Base-by-base conservation (phyloP, 2,797 vertebrate genomes). In the Alauda arvensis region DNA sequence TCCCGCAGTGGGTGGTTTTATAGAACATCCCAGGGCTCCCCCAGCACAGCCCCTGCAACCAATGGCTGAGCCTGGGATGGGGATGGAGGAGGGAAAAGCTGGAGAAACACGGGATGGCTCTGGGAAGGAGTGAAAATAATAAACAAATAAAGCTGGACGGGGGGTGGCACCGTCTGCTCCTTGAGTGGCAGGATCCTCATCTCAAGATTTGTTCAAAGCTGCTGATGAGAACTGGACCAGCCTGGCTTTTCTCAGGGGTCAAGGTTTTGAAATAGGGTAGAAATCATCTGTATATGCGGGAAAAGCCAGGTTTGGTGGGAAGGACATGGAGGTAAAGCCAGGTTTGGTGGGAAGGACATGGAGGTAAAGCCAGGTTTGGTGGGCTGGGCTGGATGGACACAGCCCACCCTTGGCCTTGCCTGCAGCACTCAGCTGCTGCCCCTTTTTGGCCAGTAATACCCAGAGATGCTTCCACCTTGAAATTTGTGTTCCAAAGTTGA, bases 1-100 rank as follows among this genome's bases (percentile, higher is more conserved):
- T 31, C 49, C 69, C 2, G 18, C 34, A 16, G 31, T 1, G 10
- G 39, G 67, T 9, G 56, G 52, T 86, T 95, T 71, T 96, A 95
- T 93, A 95, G 43, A 71, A 68, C 29, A 40, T 8, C 9, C 1
- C 37, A 16, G 61, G 71, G 83, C 87, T 92, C 56, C 85, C 84
- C 74, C 60, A 39, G 66, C n/a, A 3, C 77, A 18, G 80, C 71
- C 45, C 33, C 81, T 2, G 33, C 21, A 18, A 60, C 95, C 96
- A 95, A 95, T 97, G 53, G 87, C 83, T 45, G 49, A 46, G 34
- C 7, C 5, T 14, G 72, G 90, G 92, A 69, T 4, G 17, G 85
- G 63, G 61, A 39, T 24, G 88, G 84, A 91, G 85, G 86, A 87
- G 69, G 68, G 76, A 4, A 21, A 42, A 85, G 88, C 39, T 2